These are phyloP conservation scores for Trachelus troglodyta DNA, from an alignment of 2,888 invertebrate genomes.

Conservation along the genomic window DNA sequence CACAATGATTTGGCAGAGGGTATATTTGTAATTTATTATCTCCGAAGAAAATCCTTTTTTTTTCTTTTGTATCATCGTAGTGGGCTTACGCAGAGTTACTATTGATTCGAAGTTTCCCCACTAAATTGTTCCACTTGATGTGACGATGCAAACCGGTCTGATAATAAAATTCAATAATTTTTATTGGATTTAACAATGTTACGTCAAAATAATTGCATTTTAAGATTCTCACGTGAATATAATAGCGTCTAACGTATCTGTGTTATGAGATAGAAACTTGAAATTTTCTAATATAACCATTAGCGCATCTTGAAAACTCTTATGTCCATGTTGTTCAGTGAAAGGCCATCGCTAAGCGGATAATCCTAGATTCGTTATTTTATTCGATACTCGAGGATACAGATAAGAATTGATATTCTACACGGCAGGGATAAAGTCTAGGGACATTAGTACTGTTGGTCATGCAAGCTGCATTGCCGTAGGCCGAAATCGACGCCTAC, in stretches of 20 bases:
- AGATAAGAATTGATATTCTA: not conserved
- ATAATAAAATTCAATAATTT: not conserved
- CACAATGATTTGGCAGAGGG: not conserved
- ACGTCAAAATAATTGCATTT: not conserved
- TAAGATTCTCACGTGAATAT: not conserved
- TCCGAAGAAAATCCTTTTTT: not conserved
- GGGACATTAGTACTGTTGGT: slow-evolving; percentile 21
- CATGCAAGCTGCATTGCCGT: slow-evolving; percentile 10
- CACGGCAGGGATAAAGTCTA: slow-evolving; percentile 1
- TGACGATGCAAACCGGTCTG: not conserved
- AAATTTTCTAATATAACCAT: not conserved
- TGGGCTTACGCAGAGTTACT: not conserved
- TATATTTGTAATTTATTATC: not conserved
- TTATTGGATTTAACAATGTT: not conserved
- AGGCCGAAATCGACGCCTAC: slow-evolving; percentile 23
- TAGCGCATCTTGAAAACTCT: not conserved
- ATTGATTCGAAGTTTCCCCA: not conserved
- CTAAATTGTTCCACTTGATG: not conserved
- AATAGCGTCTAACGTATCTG: not conserved
- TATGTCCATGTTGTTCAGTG: not conserved
- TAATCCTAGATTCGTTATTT: not conserved
- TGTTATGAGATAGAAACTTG: not conserved
- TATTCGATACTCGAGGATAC: not conserved
- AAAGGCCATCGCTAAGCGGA: not conserved
- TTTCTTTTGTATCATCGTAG: not conserved